These are phyloP conservation scores for Tinea semifulvella DNA, from an alignment of 2,888 invertebrate genomes.

Conservation along the genomic window DNA sequence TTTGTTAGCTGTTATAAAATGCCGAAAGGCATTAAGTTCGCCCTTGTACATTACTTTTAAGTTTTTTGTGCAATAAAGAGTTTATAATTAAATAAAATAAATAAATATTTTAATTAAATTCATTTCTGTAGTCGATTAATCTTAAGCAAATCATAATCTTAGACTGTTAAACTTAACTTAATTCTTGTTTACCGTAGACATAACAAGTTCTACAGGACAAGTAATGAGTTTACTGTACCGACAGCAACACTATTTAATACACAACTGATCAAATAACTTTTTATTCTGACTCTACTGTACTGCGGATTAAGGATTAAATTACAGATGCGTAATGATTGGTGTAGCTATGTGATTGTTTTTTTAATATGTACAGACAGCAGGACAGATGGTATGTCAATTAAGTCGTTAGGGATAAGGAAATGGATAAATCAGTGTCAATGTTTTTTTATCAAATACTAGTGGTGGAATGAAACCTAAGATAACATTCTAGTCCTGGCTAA, in stretches of 20 bases:
- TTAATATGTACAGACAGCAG: constrained; percentile 8
- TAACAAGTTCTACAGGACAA: constrained; percentile 4
- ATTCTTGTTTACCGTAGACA: constrained; percentile 6
- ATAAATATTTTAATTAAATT: too few species aligned
- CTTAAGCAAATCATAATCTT: too few species aligned
- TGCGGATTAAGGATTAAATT: neutral
- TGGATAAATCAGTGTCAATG: constrained; percentile 8
- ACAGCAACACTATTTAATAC: neutral
- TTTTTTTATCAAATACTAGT: too few species aligned
- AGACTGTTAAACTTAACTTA: neutral
- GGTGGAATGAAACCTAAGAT: too few species aligned
- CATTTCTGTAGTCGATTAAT: neutral
- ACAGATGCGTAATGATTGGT: too few species aligned
- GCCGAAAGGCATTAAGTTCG: too few species aligned
- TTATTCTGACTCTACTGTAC: neutral
- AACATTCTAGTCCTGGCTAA: too few species aligned
- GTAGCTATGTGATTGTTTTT: neutral
- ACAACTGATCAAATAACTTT: too few species aligned
- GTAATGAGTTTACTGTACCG: neutral
- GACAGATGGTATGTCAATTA: constrained; percentile 9
- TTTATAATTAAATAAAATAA: too few species aligned
- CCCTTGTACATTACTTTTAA: too few species aligned
- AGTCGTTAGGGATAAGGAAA: constrained; percentile 2
- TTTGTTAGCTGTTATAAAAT: too few species aligned
- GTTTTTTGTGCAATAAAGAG: too few species aligned